A percentile compares a stretch with the other conserved stretches of the same genome.
phyloP scores from a whole-genome alignment of 2,888 invertebrate genomes.

The Apamea crenata region DNA sequence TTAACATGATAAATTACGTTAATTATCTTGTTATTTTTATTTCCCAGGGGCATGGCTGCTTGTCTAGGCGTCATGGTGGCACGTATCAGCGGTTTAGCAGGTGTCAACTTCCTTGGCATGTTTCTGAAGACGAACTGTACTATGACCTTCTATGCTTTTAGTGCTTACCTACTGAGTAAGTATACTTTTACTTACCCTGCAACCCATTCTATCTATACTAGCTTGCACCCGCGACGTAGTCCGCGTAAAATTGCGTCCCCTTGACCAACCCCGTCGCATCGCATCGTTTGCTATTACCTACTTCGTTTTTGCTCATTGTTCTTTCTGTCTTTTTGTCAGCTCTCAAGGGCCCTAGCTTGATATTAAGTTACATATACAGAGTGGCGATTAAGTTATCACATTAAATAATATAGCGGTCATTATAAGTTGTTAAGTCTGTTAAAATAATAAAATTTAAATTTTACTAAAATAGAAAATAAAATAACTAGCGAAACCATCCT shows the following conservation, averaged over 20 bases:
- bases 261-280: no score
- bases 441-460: no score
- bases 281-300: no score
- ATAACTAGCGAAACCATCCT: no score
- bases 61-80: constrained; percentile 78
- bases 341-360: background rate
- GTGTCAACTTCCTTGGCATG: constrained; percentile 74
- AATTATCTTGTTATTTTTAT: background rate
- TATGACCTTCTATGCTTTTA: constrained; percentile 69
- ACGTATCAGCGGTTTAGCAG: constrained; percentile 70
- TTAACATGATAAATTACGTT: background rate
- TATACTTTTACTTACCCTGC: background rate
- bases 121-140: constrained; percentile 71
- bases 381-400: no score
- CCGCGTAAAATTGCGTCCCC: background rate
- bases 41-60: constrained; percentile 75
- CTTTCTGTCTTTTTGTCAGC: background rate
- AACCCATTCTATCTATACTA: background rate
- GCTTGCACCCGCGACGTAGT: background rate
- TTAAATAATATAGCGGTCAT: no score
- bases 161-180: constrained; percentile 71
- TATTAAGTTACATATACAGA: background rate
- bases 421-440: no score
- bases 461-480: no score
- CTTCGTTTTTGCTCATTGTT: no score